phyloP scores from a whole-genome alignment of 2,797 vertebrate genomes.

The Intellagama lesueurii region DNA sequence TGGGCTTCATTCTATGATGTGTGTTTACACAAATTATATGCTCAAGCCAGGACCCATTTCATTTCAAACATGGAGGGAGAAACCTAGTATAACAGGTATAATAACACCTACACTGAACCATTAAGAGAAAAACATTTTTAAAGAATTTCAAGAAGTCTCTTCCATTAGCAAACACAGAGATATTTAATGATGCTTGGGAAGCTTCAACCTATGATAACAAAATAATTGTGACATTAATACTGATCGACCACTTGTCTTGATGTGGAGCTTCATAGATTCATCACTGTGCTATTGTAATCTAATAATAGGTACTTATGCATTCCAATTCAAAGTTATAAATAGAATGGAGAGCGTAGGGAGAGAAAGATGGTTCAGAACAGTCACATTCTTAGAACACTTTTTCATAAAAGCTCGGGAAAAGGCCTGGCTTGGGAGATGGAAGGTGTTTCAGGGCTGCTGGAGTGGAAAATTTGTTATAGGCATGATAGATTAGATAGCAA shows the following conservation, averaged over 20 bases:
- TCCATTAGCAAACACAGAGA: constrained; percentile 30
- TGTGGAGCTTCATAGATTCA: constrained; percentile 30
- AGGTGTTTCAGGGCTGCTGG: constrained; percentile 17
- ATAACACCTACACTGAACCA: not conserved
- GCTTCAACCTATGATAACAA: constrained; percentile 28
- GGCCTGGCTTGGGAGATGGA: not conserved
- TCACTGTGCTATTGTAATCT: constrained; percentile 31
- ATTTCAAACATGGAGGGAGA: not conserved
- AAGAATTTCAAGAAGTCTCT: not conserved
- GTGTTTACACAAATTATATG: not conserved
- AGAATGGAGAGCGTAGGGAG: not conserved
- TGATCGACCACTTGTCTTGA: constrained; percentile 31
- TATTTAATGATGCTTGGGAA: constrained; percentile 26
- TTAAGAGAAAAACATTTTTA: not conserved
- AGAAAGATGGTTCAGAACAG: constrained; percentile 9
- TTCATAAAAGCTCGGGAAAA: not conserved
- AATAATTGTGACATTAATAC: constrained; percentile 37
- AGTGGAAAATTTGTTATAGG: constrained; percentile 15
- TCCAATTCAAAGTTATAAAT: constrained; percentile 10
- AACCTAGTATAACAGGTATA: constrained; percentile 1
- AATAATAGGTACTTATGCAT: constrained; percentile 22
- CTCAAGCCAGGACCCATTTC: not conserved
- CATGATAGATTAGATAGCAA: constrained; percentile 27
- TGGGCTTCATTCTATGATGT: not conserved
- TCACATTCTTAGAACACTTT: not conserved